Evolutionary conservation across 2,888 invertebrate genomes (phyloP).

Genomic region (Drosophila ezoana): DNA sequence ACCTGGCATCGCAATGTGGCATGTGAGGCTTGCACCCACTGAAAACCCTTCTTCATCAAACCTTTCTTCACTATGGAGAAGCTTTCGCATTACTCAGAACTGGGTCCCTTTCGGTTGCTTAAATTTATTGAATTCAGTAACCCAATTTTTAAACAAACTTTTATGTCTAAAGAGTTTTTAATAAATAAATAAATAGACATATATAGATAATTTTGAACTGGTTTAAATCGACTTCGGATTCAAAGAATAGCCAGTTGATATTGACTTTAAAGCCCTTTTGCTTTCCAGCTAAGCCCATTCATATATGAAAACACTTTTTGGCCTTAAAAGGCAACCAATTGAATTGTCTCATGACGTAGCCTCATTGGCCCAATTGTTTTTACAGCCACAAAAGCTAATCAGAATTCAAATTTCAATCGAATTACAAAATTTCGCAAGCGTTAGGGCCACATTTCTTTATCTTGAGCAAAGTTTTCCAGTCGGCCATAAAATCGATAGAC

Average conservation of each 20-base stretch:
- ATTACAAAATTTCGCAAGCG: slow-evolving; percentile 35
- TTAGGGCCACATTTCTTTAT: slow-evolving; percentile 32
- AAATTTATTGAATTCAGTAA: neutral
- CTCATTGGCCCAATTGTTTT: neutral
- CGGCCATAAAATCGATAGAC: slow-evolving; percentile 64
- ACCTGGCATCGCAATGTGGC: too few relatives aligned
- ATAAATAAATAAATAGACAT: too few relatives aligned
- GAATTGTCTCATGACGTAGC: slow-evolving; percentile 3
- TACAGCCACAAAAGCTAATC: slow-evolving; percentile 39
- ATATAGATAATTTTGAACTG: too few relatives aligned
- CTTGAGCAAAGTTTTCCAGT: slow-evolving; percentile 35
- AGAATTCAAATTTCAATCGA: slow-evolving; percentile 49
- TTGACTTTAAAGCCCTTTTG: too few relatives aligned
- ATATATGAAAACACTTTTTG: neutral
- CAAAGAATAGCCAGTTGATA: too few relatives aligned
- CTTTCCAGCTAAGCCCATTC: neutral
- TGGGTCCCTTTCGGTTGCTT: neutral
- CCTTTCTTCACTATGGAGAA: too few relatives aligned
- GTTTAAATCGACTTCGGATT: too few relatives aligned
- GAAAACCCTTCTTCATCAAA: too few relatives aligned
- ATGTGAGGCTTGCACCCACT: too few relatives aligned
- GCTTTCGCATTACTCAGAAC: too few relatives aligned
- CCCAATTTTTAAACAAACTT: neutral
- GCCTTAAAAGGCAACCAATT: slow-evolving; percentile 23
- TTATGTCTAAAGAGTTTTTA: too few relatives aligned